Evolutionary conservation across 2,888 invertebrate genomes (phyloP).

Genomic region (Carcina quercana): DNA sequence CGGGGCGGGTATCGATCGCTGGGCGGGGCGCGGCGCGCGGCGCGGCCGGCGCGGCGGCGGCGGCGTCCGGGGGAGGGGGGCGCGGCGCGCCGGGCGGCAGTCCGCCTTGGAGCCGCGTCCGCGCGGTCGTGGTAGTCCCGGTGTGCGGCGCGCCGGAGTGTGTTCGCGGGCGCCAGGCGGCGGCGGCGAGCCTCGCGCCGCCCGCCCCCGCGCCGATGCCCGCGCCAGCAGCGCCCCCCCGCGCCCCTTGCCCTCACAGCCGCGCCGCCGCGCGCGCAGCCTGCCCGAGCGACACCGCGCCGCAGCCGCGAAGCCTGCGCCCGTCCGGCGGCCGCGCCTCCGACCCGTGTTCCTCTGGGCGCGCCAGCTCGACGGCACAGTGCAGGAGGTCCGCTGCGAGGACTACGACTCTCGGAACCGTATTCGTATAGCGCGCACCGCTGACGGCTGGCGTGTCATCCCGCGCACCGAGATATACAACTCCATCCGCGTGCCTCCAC

Average conservation of each 20-base stretch:
- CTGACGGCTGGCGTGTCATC: conserved; percentile 87
- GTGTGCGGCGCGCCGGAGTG: conserved; percentile 65
- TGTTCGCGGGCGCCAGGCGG: conserved; percentile 63
- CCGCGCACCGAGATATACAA: conserved; percentile 81
- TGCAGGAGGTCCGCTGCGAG: conserved; percentile 89
- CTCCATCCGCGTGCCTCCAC: conserved; percentile 52
- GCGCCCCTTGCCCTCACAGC: conserved; percentile 49
- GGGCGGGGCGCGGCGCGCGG: conserved; percentile 47
- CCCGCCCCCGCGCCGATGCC: conserved; percentile 37
- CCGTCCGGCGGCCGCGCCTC: conserved; percentile 64
- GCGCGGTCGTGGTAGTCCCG: conserved; percentile 66
- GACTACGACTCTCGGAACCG: conserved; percentile 91
- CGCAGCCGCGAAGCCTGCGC: conserved; percentile 24
- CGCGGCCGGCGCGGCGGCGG: conserved; percentile 43
- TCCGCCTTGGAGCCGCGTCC: conserved; percentile 68
- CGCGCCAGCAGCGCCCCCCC: conserved; percentile 41
- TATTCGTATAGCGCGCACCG: conserved; percentile 86
- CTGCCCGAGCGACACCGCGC: conserved; percentile 35
- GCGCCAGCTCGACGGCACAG: conserved; percentile 84
- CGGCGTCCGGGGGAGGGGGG: conserved; percentile 42
- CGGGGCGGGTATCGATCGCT: conserved; percentile 69
- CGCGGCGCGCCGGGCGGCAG: conserved; percentile 43
- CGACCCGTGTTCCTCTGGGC: conserved; percentile 92
- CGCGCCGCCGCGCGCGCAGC: conserved; percentile 56
- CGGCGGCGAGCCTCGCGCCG: conserved; percentile 71